phyloP scores from a whole-genome alignment of 2,113 vertebrate species.

The Aepyceros melampus region DNA sequence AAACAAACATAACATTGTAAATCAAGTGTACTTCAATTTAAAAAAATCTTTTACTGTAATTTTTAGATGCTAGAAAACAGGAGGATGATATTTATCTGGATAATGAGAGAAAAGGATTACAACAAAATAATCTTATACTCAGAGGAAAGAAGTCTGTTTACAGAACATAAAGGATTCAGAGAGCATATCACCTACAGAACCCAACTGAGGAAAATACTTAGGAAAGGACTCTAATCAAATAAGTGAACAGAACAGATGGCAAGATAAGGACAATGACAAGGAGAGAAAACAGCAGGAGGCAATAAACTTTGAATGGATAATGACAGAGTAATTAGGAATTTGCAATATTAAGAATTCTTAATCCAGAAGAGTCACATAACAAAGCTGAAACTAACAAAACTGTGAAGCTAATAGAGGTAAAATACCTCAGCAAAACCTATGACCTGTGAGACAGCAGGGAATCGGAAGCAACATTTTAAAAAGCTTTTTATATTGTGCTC shows the following conservation, averaged over 20 bases:
- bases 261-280: neutral
- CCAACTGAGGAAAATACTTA: constrained; percentile 19
- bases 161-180: neutral
- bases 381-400: neutral
- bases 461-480: neutral
- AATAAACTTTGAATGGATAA: neutral
- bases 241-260: constrained; percentile 35
- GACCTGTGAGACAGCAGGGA: neutral
- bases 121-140: neutral
- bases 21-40: neutral
- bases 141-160: neutral
- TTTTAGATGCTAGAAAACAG: neutral
- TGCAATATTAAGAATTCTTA: constrained; percentile 10
- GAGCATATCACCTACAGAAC: neutral
- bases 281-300: neutral
- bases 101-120: neutral
- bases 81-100: neutral
- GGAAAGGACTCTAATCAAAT: neutral
- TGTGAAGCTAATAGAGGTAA: neutral
- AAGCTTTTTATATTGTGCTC: neutral
- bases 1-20: neutral
- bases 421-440: neutral
- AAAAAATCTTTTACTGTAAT: neutral
- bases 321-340: constrained; percentile 23
- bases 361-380: neutral